Evolutionary conservation across 1,140 invertebrate species (phyloP).

Genomic region (Elysia chlorotica): DNA sequence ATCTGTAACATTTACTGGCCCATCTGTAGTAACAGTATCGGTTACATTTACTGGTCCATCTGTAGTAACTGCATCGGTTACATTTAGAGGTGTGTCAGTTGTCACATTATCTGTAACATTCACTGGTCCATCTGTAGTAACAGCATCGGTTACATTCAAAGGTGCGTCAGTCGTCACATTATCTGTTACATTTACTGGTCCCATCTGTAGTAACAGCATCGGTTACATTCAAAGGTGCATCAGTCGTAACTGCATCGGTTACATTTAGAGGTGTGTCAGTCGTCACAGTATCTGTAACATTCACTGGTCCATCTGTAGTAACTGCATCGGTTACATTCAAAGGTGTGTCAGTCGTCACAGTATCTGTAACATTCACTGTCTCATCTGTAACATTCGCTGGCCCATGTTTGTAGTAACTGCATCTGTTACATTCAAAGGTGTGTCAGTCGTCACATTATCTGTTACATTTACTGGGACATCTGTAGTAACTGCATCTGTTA

Average conservation of each 20-base stretch:
- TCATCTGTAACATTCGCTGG: background rate
- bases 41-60: background rate
- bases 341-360: background rate
- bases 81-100: background rate
- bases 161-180: background rate
- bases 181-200: too few species aligned
- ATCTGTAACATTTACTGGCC: background rate
- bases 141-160: background rate
- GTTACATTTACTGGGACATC: background rate
- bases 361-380: background rate
- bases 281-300: background rate
- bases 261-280: background rate
- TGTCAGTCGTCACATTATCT: background rate
- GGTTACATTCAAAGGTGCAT: background rate
- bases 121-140: background rate
- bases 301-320: background rate
- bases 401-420: background rate
- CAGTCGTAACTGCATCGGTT: background rate
- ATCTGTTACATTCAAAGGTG: background rate
- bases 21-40: background rate
- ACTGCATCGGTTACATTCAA: background rate
- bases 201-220: background rate
- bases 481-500: slow-evolving; percentile 2
- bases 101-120: background rate
- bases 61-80: slow-evolving; percentile 1